Evolutionary conservation across 2,888 invertebrate genomes (phyloP), one percentile per base, ranked within the genome.

Genomic region (Clitarchus hookeri): DNA sequence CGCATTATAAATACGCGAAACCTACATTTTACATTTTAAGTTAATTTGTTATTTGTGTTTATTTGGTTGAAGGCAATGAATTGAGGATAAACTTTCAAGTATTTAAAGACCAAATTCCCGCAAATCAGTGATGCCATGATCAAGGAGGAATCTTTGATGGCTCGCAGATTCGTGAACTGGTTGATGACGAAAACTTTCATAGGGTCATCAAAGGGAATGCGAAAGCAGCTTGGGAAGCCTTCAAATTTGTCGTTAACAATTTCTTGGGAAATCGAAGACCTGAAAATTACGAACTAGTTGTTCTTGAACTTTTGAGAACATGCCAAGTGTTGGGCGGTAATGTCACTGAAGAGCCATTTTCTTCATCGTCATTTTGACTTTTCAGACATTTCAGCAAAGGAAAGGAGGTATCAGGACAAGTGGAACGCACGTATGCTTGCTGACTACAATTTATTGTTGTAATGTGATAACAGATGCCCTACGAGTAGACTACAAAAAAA

Each of bases 401-500:
- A 84, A 84, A 84, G 84, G 36, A 27, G 36, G 25, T 26, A 53
- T 84, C 48, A 84, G 84, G 48, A 9, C 84, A 84, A 84, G 84
- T 53, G 54, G 84, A 84, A 53, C 84, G 9, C 27, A 84, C 0
- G 44, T 53, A 84, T 44, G 27, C 36, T 84, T 36, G 23, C 48
- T 25, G 84, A 13, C 19, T 44, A 84, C 4, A 36, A 36, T 4
- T 36, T 36, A 36, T 48, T 44, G 25, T 26, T 84, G 84, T 8
- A 23, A 48, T n/a, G 48, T 26, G 6, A 0, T 48, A 54, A 84
- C 9, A 25, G 48, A 53, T 25, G 53, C 25, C 13, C 36, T 19
- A 84, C 13, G 53, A 12, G 65, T 44, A 54, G 6, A 84, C 6
- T 25, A n/a, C n/a, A 25, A 84, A 53, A 26, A 48, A n/a, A 84